Evolutionary conservation across 2,113 vertebrate genomes (phyloP), one percentile per base, ranked within the genome.

Genomic region (Actinemys pallida): DNA sequence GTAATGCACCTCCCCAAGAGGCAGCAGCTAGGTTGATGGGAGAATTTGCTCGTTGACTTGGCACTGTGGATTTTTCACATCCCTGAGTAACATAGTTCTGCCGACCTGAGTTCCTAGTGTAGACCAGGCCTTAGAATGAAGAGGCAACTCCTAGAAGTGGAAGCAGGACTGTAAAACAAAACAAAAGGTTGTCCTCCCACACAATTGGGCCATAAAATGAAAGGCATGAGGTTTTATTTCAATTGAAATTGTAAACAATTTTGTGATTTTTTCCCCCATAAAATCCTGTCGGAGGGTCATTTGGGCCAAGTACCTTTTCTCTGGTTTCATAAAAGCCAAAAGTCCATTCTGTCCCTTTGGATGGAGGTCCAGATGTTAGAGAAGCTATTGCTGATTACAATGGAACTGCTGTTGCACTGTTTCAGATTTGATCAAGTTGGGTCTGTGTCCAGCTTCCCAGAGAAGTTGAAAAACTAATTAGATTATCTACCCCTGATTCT

Each of bases 391-490:
- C 11, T 10, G 24, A 6, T 29, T 1, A 16, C 10, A 3, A 1
- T 10, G 45, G 31, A 52, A 4, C 19, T 45, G 56, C 6, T 3
- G 1, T 47, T 3, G 6, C 5, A 76, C 0, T 0, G 1, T 16
- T 59, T 75, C 35, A 69, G 20, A 8, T 83, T 50, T 56, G n/a
- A 57, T 11, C n/a, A 27, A 83, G 27, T 2, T 3, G 16, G 79
- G 22, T 17, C 35, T 42, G 3, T 10, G 3, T 39, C n/a, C 24
- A 49, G 42, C 22, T n/a, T 79, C 80, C n/a, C 76, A 59, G 88
- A 59, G 86, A 79, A 76, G 27, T 1, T 39, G 31, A 81, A 75
- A 9, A 62, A 10, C 11, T n/a, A 24, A 39, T 7, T n/a, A 35
- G 22, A 53, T 92, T 93, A 10, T 20, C 19, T 35, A 57, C 57